These are phyloP conservation scores for Pseudomyrmex dendroicus DNA, from an alignment of 1,140 invertebrate species.

Conservation along the genomic window DNA sequence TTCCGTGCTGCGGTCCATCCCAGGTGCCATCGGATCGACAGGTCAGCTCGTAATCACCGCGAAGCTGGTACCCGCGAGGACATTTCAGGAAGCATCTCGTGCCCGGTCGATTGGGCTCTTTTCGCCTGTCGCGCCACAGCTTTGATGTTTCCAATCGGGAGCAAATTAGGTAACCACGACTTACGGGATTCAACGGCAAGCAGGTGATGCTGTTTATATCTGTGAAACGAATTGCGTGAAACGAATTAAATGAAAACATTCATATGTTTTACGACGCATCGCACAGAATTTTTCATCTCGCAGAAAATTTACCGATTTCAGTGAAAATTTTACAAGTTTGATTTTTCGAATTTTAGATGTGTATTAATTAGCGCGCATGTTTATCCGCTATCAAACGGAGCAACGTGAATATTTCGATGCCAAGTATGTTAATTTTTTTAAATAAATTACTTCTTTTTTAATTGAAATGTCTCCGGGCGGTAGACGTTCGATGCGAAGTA, in stretches of 20 bases:
- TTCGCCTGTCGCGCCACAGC: conserved; percentile 73
- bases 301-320: too few species aligned
- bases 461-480: too few species aligned
- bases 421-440: too few species aligned
- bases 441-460: too few species aligned
- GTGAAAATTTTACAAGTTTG: too few species aligned
- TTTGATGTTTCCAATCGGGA: conserved; percentile 73
- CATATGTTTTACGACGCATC: too few species aligned
- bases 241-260: background rate
- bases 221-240: conserved; percentile 47
- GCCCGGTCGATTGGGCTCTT: conserved; percentile 80
- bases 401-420: too few species aligned
- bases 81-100: conserved; percentile 84
- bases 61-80: conserved; percentile 82
- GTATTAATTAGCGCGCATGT: too few species aligned
- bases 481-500: too few species aligned
- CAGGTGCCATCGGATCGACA: conserved; percentile 82
- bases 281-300: too few species aligned
- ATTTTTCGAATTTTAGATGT: too few species aligned
- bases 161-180: conserved; percentile 82
- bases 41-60: conserved; percentile 82
- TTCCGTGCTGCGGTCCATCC: conserved; percentile 82
- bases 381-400: too few species aligned
- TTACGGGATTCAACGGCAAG: conserved; percentile 79
- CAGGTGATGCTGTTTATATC: conserved; percentile 78